phyloP scores from a whole-genome alignment of 2,888 invertebrate species.

The Suillia variegata region DNA sequence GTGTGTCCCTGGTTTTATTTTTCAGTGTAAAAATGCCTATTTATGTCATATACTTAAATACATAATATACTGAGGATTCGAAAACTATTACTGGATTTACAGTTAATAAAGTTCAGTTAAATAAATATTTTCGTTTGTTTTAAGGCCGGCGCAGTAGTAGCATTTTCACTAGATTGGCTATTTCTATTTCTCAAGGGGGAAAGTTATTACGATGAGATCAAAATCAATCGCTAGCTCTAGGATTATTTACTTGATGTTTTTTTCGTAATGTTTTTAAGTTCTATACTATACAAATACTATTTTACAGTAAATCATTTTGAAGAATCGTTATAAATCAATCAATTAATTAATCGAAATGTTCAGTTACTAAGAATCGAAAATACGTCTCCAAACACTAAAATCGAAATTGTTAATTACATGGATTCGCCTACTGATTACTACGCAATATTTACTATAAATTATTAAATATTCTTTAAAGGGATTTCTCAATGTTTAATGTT shows the following conservation, averaged over 20 bases:
- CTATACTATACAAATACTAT: neutral
- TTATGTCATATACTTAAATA: no score
- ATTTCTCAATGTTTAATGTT: no score
- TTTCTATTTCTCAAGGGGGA: neutral
- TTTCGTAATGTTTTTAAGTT: neutral
- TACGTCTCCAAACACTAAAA: no score
- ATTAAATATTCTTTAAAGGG: no score
- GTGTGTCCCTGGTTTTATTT: no score
- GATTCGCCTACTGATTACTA: neutral
- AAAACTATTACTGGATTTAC: neutral
- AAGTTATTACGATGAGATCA: neutral
- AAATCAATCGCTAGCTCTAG: neutral
- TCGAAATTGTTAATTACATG: neutral
- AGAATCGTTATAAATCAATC: no score
- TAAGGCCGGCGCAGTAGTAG: constrained; percentile 55
- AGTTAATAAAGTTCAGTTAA: neutral
- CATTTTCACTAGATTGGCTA: constrained; percentile 28
- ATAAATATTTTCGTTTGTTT: neutral
- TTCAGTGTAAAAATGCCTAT: no score
- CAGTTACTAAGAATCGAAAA: no score
- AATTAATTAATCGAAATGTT: no score
- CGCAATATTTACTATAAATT: no score
- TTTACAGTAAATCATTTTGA: neutral
- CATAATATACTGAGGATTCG: no score
- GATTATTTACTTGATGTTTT: no score